Evolutionary conservation across 2,113 vertebrate genomes (phyloP), one percentile per base, ranked within the genome.

Genomic region (Oreochromis niloticus): DNA sequence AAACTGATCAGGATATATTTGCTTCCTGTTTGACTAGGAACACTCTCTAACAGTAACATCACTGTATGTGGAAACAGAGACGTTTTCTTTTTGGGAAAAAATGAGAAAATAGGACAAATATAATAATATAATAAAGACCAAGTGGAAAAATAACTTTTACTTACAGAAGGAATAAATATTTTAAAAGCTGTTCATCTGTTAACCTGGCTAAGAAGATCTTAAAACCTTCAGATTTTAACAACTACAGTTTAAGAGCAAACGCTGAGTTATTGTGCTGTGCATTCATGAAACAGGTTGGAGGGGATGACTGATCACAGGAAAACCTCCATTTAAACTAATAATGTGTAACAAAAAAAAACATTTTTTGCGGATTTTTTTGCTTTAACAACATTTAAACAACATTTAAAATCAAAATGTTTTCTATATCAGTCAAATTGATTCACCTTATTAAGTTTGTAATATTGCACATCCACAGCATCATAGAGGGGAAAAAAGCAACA

Each of bases 191-290:
- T 24, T 56, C 54, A 24, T 56, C 54, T 24, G 22, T 12, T 56
- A 27, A 7, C 55, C 3, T 56, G 55, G 6, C 54, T 13, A 24
- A 56, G 54, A 56, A 24, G 6, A 6, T 24, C 54, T 56, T 56
- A 56, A 61, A 61, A 16, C 30, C 30, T 34, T 34, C 57, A 61
- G 57, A 61, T 61, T 34, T 34, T 4, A 61, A 61, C 30, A 19
- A 19, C 59, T 34, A 61, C 9, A 34, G 59, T 61, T 61, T 61
- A 16, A 19, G 16, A 34, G 57, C 57, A 61, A 10, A 17, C 3
- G 3, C 56, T 59, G 0, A 59, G 56, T 59, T 59, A 59, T 3
- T 32, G 56, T 59, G 56, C 0, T 59, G 56, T 59, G 27, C 27
- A 59, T 32, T 59, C 56, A 59, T 59, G 13, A 59, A 59, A 30